A percentile compares a stretch with the other conserved stretches of the same genome.
These are phyloP conservation scores for Eospalax fontanierii DNA, from an alignment of 2,797 vertebrate genomes.

Conservation along the genomic window DNA sequence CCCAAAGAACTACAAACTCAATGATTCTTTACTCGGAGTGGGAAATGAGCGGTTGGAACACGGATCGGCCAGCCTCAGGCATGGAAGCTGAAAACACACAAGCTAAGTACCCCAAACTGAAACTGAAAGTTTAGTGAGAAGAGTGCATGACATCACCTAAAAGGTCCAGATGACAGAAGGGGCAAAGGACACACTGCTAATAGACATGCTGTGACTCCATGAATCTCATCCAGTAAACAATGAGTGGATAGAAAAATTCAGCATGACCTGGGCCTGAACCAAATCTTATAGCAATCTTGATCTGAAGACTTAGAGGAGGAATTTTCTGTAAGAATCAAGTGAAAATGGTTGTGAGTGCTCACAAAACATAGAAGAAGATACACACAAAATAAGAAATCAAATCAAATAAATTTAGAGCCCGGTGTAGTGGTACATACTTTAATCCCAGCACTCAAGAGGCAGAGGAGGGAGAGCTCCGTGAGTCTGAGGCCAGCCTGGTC, in stretches of 20 bases:
- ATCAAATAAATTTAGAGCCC: background rate
- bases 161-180: background rate
- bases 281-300: background rate
- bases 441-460: no score
- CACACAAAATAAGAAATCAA: background rate
- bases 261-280: background rate
- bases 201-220: no score
- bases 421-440: no score
- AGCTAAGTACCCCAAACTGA: background rate
- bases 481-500: no score
- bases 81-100: background rate
- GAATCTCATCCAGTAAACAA: background rate
- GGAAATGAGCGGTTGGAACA: background rate
- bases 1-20: background rate
- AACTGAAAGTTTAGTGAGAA: background rate
- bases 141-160: no score
- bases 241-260: background rate
- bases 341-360: background rate
- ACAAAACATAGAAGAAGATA: background rate
- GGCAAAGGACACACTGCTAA: background rate
- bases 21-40: background rate
- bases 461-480: no score
- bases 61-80: background rate
- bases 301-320: background rate
- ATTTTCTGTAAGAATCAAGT: background rate